Conservation (phyloP, 2,888 invertebrate species). For the Rhabditoides inermis region DNA sequence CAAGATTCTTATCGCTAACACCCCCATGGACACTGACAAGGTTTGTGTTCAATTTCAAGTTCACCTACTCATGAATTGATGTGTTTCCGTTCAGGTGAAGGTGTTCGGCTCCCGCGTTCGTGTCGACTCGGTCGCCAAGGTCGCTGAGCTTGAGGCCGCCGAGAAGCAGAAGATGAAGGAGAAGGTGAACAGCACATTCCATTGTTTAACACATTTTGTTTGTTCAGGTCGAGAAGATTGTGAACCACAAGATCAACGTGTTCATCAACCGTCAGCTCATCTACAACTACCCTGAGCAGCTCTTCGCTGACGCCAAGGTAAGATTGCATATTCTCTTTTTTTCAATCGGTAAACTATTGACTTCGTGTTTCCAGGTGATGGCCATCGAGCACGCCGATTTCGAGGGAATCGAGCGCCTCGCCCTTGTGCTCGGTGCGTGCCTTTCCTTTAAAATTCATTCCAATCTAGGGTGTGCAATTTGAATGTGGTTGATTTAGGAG, state of each 20-base stretch:
- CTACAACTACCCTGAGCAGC: conserved; percentile 98
- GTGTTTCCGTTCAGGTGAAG: conserved; percentile 43
- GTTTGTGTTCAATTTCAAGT: conserved; percentile 60
- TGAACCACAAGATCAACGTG: conserved; percentile 87
- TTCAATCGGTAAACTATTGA: too few relatives aligned
- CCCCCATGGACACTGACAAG: conserved; percentile 99
- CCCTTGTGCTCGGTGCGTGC: conserved; percentile 75
- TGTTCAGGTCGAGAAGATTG: conserved; percentile 71
- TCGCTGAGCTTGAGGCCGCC: conserved; percentile 90
- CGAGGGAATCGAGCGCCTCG: conserved; percentile 92
- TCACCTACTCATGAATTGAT: background rate
- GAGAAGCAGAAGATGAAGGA: conserved; percentile 99
- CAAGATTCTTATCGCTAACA: conserved; percentile 92
- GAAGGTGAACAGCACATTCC: too few relatives aligned
- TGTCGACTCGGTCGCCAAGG: conserved; percentile 64
- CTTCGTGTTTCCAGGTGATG: too few relatives aligned
- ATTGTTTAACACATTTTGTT: background rate
- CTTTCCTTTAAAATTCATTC: background rate
- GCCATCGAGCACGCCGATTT: conserved; percentile 99
- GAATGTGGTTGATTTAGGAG: too few relatives aligned
- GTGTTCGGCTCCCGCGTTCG: conserved; percentile 82
- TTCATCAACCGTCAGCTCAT: conserved; percentile 97
- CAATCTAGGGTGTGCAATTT: too few relatives aligned
- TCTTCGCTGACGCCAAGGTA: conserved; percentile 92
- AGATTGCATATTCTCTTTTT: background rate